Conservation (phyloP, 2,113 vertebrate genomes). For the Sialia sialis region DNA sequence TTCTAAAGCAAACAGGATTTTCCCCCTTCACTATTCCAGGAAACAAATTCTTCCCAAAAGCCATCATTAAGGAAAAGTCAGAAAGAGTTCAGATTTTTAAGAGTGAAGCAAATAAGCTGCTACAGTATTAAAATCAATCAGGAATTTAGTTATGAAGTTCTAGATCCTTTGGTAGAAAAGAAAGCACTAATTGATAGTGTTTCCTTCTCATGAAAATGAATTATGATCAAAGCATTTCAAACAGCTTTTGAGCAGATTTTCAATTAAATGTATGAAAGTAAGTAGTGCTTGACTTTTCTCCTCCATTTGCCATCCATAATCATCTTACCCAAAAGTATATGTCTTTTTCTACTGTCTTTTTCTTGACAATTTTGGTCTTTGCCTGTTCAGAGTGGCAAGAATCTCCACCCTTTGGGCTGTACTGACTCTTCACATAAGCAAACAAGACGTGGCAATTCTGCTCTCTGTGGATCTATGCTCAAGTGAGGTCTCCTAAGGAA, state of each 20-base stretch:
- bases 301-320: neutral
- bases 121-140: neutral
- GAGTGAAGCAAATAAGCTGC: conserved; percentile 1
- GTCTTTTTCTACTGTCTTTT: neutral
- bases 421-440: neutral
- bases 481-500: conserved; percentile 4
- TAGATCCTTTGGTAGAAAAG: neutral
- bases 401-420: neutral
- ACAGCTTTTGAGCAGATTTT: neutral
- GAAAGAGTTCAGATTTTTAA: conserved; percentile 26
- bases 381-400: neutral
- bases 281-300: neutral
- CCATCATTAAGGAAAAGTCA: conserved; percentile 30
- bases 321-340: neutral
- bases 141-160: neutral
- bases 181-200: neutral
- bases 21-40: neutral
- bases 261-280: neutral
- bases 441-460: neutral
- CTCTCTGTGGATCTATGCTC: neutral
- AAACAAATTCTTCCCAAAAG: conserved; percentile 38
- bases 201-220: neutral
- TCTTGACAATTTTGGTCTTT: neutral
- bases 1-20: conserved; percentile 16
- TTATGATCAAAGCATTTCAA: neutral